Conservation (phyloP, 2,113 vertebrate species). For the Chitala chitala region DNA sequence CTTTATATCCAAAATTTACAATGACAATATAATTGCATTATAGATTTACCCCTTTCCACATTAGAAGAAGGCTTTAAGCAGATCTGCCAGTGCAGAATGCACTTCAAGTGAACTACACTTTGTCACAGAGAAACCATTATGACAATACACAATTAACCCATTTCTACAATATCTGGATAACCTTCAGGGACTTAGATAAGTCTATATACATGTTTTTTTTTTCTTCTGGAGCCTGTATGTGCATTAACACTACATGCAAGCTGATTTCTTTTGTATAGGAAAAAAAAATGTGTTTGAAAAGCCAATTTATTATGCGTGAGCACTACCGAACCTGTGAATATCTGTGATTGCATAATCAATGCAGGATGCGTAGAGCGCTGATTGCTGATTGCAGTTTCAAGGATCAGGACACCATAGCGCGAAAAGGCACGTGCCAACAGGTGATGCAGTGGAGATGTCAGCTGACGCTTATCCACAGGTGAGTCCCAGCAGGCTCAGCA, state of each 20-base stretch:
- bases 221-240: background rate
- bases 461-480: background rate
- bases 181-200: background rate
- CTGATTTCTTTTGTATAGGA: conserved; percentile 1
- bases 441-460: background rate
- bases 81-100: background rate
- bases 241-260: background rate
- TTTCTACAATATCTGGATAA: background rate
- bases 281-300: background rate
- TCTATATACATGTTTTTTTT: background rate
- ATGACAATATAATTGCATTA: background rate
- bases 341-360: conserved; percentile 19
- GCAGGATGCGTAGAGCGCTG: conserved; percentile 1
- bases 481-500: background rate
- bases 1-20: background rate
- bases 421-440: background rate
- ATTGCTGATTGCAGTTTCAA: conserved; percentile 18
- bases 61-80: background rate
- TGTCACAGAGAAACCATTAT: background rate
- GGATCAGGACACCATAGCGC: background rate
- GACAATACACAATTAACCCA: background rate
- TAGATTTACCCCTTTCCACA: background rate
- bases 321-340: background rate
- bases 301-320: background rate
- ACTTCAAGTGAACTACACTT: background rate